These are phyloP conservation scores for Heloderma charlesbogerti DNA, from an alignment of 2,113 vertebrate genomes.

Conservation along the genomic window DNA sequence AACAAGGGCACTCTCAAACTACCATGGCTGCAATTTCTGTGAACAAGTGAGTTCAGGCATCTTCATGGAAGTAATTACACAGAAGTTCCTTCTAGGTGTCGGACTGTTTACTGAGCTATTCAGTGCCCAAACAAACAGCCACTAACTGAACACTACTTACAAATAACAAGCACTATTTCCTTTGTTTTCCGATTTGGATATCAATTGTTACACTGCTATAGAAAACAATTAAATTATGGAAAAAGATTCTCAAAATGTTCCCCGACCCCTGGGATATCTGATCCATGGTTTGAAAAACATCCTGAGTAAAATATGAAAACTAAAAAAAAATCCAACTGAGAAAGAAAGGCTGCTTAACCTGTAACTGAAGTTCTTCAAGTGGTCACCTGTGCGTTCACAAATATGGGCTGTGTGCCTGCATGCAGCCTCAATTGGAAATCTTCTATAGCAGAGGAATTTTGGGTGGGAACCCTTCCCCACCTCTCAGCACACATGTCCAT, in stretches of 20 bases:
- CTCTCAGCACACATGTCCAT: too few species aligned
- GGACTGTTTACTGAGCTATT: not conserved
- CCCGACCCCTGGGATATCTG: not conserved
- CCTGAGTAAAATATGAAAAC: not conserved
- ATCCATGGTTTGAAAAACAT: not conserved
- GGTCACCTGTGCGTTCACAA: too few species aligned
- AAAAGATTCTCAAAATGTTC: accelerated
- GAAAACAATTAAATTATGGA: not conserved
- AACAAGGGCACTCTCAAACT: not conserved
- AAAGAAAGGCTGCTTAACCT: too few species aligned
- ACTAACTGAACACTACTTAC: not conserved
- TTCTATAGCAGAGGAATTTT: too few species aligned
- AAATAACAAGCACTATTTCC: not conserved
- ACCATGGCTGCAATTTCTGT: not conserved
- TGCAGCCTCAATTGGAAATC: too few species aligned
- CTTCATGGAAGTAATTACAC: not conserved
- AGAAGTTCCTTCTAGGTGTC: not conserved
- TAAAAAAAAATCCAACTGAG: not conserved
- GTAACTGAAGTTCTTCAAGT: too few species aligned
- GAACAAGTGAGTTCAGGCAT: not conserved
- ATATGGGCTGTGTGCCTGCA: too few species aligned
- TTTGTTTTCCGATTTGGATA: too few species aligned
- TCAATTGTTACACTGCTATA: too few species aligned
- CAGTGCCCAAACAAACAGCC: not conserved
- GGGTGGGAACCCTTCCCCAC: too few species aligned